Conservation (phyloP, 2,888 invertebrate genomes). For the Stenoptilia bipunctidactyla region DNA sequence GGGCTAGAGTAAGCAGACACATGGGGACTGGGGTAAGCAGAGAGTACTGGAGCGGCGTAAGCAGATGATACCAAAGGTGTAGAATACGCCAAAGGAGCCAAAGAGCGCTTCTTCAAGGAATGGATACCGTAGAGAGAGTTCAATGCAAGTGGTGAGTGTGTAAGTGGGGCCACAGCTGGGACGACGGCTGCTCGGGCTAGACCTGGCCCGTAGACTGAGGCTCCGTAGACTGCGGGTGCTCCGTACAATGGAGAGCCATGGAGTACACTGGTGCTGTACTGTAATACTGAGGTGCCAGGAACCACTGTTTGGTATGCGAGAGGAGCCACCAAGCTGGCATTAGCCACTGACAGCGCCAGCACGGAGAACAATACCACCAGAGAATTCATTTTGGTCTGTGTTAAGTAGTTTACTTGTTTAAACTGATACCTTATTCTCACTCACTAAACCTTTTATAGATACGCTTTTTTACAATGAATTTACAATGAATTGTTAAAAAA, state of each 20-base stretch:
- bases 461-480: neutral
- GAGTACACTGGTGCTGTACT: slow-evolving; percentile 31
- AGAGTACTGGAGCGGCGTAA: slow-evolving; percentile 11
- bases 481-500: neutral
- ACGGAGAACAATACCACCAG: slow-evolving; percentile 76
- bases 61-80: slow-evolving; percentile 27
- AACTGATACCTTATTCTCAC: slow-evolving; percentile 56
- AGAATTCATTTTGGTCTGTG: slow-evolving; percentile 73
- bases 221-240: slow-evolving; percentile 30
- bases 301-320: slow-evolving; percentile 30
- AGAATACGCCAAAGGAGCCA: slow-evolving; percentile 28
- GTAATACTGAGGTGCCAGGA: slow-evolving; percentile 28
- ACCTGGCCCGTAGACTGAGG: slow-evolving; percentile 41
- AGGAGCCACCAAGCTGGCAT: slow-evolving; percentile 36
- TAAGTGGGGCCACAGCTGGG: slow-evolving; percentile 35
- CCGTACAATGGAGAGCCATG: slow-evolving; percentile 31
- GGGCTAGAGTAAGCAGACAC: neutral
- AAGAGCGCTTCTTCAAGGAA: slow-evolving; percentile 49
- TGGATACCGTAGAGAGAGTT: slow-evolving; percentile 35
- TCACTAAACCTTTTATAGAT: neutral
- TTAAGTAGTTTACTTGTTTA: slow-evolving; percentile 48
- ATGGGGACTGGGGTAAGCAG: neutral
- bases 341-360: slow-evolving; percentile 42
- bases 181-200: slow-evolving; percentile 11
- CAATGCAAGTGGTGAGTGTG: slow-evolving; percentile 57